Conservation (phyloP, 2,888 invertebrate species). For the Drosophila imparisetae region DNA sequence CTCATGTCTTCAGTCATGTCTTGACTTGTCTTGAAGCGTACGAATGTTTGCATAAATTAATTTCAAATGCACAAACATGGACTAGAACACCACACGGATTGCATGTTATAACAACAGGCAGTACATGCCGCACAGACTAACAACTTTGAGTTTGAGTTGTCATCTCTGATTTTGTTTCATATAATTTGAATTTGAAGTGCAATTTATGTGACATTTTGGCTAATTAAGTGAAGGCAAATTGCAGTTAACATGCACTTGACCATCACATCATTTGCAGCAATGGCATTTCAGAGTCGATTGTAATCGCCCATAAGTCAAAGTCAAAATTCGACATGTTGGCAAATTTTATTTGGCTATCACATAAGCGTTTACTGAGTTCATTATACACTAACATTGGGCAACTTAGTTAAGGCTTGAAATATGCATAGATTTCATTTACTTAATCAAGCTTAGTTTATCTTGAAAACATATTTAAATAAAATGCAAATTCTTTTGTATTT, state of each 20-base stretch:
- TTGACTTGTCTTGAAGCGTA: conserved; percentile 38
- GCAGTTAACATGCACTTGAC: conserved; percentile 54
- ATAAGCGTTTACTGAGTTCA: conserved; percentile 20
- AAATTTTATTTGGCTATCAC: conserved; percentile 51
- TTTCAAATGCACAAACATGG: conserved; percentile 79
- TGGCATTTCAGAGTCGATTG: conserved; percentile 34
- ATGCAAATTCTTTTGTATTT: no score
- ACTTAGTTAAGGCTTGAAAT: no score
- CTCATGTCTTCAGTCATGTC: conserved; percentile 49
- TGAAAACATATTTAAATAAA: neutral
- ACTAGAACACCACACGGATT: conserved; percentile 73
- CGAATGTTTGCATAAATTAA: conserved; percentile 80
- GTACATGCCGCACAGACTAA: conserved; percentile 22
- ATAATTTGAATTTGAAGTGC: conserved; percentile 30
- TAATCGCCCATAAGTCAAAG: conserved; percentile 45
- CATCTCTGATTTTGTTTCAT: conserved; percentile 24
- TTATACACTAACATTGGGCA: neutral
- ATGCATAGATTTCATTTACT: neutral
- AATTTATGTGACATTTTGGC: conserved; percentile 43
- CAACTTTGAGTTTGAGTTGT: conserved; percentile 16
- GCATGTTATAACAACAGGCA: conserved; percentile 54
- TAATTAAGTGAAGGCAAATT: conserved; percentile 56
- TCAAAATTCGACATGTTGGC: conserved; percentile 60
- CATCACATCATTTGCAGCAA: conserved; percentile 38
- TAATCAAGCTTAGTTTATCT: neutral